These are phyloP conservation scores for Campoplex nolae DNA, from an alignment of 2,888 invertebrate genomes.

Conservation along the genomic window DNA sequence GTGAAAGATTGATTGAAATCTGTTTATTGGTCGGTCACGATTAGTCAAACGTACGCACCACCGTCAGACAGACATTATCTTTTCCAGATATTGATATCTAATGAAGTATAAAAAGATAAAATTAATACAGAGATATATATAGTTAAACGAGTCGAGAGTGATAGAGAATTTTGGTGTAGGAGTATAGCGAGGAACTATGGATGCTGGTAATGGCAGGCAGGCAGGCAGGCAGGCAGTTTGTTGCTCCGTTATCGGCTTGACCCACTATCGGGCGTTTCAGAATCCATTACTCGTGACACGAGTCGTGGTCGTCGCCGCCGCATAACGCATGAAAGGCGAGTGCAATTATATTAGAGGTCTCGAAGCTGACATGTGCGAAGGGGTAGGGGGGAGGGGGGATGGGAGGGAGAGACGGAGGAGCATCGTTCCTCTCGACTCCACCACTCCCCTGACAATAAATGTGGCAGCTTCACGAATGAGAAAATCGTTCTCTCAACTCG, in stretches of 20 bases:
- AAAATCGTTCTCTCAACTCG: constrained; percentile 66
- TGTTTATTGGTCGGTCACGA: not conserved
- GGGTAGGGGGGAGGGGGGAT: not conserved
- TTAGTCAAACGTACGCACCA: not conserved
- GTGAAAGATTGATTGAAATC: constrained; percentile 1
- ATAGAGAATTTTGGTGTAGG: constrained; percentile 47
- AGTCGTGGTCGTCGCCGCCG: constrained; percentile 62
- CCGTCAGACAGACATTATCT: not conserved
- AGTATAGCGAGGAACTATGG: constrained; percentile 61
- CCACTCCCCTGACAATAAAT: constrained; percentile 38
- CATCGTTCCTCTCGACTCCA: not conserved
- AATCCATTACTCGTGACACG: constrained; percentile 57
- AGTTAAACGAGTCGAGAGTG: not conserved
- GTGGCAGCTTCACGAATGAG: constrained; percentile 61
- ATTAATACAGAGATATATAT: not conserved
- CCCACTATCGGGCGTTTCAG: constrained; percentile 70
- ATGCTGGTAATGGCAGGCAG: not conserved
- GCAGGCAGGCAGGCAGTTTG: constrained; percentile 28
- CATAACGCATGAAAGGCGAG: constrained; percentile 58
- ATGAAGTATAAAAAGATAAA: not conserved
- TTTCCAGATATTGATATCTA: not conserved
- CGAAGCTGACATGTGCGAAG: not conserved
- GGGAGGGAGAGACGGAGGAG: constrained; percentile 2
- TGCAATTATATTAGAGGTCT: constrained; percentile 60
- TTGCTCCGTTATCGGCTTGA: constrained; percentile 66